Evolutionary conservation across 2,888 invertebrate genomes (phyloP).

Genomic region (Hedya salicella): DNA sequence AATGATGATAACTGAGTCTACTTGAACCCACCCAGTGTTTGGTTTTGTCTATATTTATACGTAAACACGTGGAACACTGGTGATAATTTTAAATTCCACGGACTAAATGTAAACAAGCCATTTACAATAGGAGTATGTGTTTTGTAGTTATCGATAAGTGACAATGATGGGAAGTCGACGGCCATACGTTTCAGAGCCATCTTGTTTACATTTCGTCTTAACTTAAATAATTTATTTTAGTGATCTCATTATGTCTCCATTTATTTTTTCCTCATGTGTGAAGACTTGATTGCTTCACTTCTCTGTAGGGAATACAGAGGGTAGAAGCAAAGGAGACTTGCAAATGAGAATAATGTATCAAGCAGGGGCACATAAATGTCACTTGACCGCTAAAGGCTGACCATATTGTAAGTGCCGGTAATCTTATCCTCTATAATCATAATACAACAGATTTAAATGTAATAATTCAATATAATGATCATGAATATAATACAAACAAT

Average conservation of each 20-base stretch:
- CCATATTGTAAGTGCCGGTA: neutral
- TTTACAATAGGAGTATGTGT: slow-evolving; percentile 13
- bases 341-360: neutral
- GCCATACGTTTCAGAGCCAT: slow-evolving; percentile 62
- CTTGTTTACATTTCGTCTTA: slow-evolving; percentile 80
- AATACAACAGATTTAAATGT: slow-evolving; percentile 20
- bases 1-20: slow-evolving; percentile 36
- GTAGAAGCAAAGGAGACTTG: slow-evolving; percentile 16
- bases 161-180: slow-evolving; percentile 44
- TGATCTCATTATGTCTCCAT: slow-evolving; percentile 78
- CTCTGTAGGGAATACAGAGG: slow-evolving; percentile 37
- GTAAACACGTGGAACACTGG: slow-evolving; percentile 57
- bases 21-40: slow-evolving; percentile 13
- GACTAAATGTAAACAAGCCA: slow-evolving; percentile 78
- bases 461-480: slow-evolving; percentile 28
- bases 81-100: slow-evolving; percentile 53
- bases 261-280: slow-evolving; percentile 60
- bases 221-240: slow-evolving; percentile 61
- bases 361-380: neutral
- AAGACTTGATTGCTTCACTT: slow-evolving; percentile 29
- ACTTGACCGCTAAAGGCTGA: slow-evolving; percentile 5
- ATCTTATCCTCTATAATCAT: slow-evolving; percentile 11
- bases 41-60: slow-evolving; percentile 54
- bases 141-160: slow-evolving; percentile 37
- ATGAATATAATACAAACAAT: slow-evolving; percentile 27